Evolutionary conservation across 2,888 invertebrate genomes (phyloP).

Genomic region (Lycia hirtaria): DNA sequence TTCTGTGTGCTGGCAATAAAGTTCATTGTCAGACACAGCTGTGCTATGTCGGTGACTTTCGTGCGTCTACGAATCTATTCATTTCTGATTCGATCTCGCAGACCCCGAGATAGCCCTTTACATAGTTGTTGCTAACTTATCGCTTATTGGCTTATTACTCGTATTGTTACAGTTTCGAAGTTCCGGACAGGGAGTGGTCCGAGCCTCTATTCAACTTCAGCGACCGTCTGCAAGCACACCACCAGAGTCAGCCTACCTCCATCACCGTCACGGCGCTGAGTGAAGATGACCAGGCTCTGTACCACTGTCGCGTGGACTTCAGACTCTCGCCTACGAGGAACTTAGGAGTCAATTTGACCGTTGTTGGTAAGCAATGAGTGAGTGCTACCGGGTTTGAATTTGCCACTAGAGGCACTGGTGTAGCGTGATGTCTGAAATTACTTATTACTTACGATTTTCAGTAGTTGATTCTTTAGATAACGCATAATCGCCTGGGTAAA

Average conservation of each 20-base stretch:
- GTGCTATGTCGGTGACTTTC: too few species aligned
- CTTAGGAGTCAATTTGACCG: slow-evolving; percentile 82
- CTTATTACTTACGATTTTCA: too few species aligned
- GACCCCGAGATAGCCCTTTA: too few species aligned
- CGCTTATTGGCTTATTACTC: not conserved
- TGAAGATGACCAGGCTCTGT: slow-evolving; percentile 77
- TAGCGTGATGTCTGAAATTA: too few species aligned
- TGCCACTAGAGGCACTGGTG: too few species aligned
- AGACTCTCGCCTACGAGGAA: slow-evolving; percentile 84
- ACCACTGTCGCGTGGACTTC: slow-evolving; percentile 87
- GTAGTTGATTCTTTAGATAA: too few species aligned
- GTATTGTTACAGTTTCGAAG: slow-evolving; percentile 67
- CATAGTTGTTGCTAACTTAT: not conserved
- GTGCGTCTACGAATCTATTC: too few species aligned
- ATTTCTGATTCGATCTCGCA: too few species aligned
- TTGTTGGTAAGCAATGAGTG: slow-evolving; percentile 84
- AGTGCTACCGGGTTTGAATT: too few species aligned
- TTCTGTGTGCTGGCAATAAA: too few species aligned
- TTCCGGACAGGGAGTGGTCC: slow-evolving; percentile 73
- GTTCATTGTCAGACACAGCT: too few species aligned
- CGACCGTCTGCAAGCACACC: slow-evolving; percentile 60
- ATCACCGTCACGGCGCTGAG: slow-evolving; percentile 64
- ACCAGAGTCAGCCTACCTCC: slow-evolving; percentile 60
- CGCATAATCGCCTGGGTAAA: too few species aligned
- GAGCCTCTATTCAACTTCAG: slow-evolving; percentile 68